Evolutionary conservation across 1,140 invertebrate species (phyloP).

Genomic region (Harpegnathos saltator): DNA sequence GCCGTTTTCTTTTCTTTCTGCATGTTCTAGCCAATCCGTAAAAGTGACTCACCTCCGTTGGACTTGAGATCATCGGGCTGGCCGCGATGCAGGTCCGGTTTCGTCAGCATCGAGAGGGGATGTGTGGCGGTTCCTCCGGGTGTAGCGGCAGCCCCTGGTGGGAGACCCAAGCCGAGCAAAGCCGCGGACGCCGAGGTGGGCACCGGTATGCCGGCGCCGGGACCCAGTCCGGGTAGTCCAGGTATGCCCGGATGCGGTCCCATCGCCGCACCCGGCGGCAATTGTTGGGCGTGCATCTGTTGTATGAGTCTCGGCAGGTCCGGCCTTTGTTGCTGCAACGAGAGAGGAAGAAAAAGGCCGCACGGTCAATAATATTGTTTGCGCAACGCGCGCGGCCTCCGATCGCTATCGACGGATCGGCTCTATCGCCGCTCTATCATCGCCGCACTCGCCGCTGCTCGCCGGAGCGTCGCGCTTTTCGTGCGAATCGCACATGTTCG

Average conservation of each 20-base stretch:
- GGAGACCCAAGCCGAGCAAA: constrained; percentile 84
- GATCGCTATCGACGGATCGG: constrained; percentile 35
- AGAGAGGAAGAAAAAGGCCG: constrained; percentile 66
- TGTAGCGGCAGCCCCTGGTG: constrained; percentile 86
- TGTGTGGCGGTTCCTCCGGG: constrained; percentile 88
- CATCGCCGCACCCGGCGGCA: constrained; percentile 91
- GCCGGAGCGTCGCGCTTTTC: too few relatives aligned
- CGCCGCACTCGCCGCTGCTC: not conserved
- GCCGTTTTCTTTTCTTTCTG: too few relatives aligned
- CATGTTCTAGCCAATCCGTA: too few relatives aligned
- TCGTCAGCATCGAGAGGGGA: constrained; percentile 89
- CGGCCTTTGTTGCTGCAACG: constrained; percentile 91
- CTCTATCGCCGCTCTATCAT: not conserved
- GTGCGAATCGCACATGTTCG: constrained; percentile 2
- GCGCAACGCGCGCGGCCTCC: not conserved
- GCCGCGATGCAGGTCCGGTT: constrained; percentile 90
- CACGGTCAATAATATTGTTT: constrained; percentile 10
- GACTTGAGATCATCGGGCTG: constrained; percentile 88
- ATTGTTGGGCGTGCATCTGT: constrained; percentile 96
- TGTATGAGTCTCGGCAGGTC: constrained; percentile 92
- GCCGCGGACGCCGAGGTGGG: constrained; percentile 84
- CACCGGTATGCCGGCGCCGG: constrained; percentile 83
- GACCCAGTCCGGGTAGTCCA: constrained; percentile 82
- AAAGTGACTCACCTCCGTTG: constrained; percentile 88
- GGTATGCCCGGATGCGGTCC: constrained; percentile 87